A percentile compares a stretch with the other conserved stretches of the same genome.
Conservation (phyloP, 2,113 vertebrate species). For the Hippoglossus stenolepis region DNA sequence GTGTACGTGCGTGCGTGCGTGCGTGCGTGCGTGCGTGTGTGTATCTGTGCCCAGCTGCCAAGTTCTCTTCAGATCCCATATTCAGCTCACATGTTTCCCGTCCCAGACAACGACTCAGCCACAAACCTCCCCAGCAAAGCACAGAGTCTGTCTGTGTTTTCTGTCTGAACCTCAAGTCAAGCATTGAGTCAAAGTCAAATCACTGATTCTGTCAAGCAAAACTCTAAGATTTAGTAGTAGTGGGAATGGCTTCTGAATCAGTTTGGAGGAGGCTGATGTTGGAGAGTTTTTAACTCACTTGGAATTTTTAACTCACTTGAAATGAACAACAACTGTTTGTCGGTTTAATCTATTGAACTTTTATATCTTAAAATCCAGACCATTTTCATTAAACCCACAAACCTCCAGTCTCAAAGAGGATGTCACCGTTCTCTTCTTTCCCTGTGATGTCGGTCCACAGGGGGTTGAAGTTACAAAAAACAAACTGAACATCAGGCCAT, state of each 20-base stretch:
- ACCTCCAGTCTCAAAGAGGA: conserved; percentile 21
- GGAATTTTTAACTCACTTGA: too few species aligned
- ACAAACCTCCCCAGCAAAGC: conserved; percentile 22
- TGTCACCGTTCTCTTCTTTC: not conserved
- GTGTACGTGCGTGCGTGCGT: conserved; percentile 20
- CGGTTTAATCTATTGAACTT: not conserved
- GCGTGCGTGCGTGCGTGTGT: conserved; percentile 23
- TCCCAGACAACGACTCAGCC: conserved; percentile 45
- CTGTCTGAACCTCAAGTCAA: not conserved
- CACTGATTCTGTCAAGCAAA: not conserved
- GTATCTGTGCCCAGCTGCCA: conserved; percentile 38
- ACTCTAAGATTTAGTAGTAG: not conserved
- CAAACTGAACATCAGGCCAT: not conserved
- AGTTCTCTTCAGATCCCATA: conserved; percentile 49
- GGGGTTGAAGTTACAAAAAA: conserved; percentile 8
- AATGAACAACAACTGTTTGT: too few species aligned
- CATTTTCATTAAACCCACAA: conserved; percentile 21
- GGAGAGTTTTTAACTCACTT: too few species aligned
- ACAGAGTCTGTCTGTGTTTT: conserved; percentile 18
- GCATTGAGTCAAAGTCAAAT: too few species aligned
- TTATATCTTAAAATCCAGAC: conserved; percentile 30
- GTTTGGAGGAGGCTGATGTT: not conserved
- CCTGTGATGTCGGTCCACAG: conserved; percentile 1
- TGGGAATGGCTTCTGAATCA: not conserved
- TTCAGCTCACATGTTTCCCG: conserved; percentile 67